Base-by-base conservation (phyloP, 1,140 invertebrate species). In the Helicoverpa armigera region DNA sequence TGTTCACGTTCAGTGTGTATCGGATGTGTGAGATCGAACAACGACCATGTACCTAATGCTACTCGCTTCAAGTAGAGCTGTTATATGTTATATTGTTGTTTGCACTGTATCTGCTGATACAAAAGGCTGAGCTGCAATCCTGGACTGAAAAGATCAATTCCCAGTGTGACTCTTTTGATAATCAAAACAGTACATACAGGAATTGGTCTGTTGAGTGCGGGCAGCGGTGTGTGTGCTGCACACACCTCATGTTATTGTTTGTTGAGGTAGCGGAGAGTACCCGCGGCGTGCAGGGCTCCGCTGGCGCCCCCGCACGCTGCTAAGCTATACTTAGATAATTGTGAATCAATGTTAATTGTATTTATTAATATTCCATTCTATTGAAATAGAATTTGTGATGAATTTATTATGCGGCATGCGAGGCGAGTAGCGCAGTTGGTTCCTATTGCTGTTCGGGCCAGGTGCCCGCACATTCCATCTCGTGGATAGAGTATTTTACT, bases 381-480 rank as follows among this genome's bases (percentile, higher is more conserved):
- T 91, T 87, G 80, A 84, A 83, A 90, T 87, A 89, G 84, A 89
- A 88, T 89, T 79, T 89, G 88, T 90, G 90, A 92, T 92, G 90
- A 92, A 90, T 86, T 90, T 84, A 86, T 80, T 83, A 86, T 82
- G 88, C 77, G 84, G 87, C n/a, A n/a, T 87, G 79, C 65, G 84
- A 83, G 86, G 87, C 86, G 88, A 91, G 90, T 88, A 88, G 91
- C 85, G 84, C 88, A 87, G 89, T 84, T 83, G 83, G 84, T 92
- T 91, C 91, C 89, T 91, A 92, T 88, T 85, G 88, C 86, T 81
- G 90, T 83, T 85, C 77, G 83, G 87, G 90, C 87, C 81, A 65
- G 67, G 80, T 77, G 86, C 87, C 88, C 85, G 88, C 91, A 94
- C 93, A 94, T 94, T 95, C 93, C 93, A 93, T 91, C 91, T 85